Percentiles rank a stretch among this genome's conserved stretches.
phyloP scores from a whole-genome alignment of 2,113 vertebrate genomes.

The Sylvietta virens region DNA sequence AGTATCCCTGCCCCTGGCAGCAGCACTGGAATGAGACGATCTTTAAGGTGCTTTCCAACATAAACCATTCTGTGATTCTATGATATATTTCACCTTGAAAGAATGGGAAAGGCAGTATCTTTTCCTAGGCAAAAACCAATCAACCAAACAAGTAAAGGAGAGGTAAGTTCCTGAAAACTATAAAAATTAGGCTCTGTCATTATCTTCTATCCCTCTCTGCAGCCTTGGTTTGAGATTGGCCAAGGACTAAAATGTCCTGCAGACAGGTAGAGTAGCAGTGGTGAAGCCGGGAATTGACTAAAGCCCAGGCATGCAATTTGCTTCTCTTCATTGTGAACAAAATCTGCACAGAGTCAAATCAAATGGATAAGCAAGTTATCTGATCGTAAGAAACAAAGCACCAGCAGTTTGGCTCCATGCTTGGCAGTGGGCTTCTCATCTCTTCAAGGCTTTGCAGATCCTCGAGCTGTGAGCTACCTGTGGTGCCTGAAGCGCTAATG shows the following conservation, averaged over 20 bases:
- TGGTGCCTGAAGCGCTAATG: neutral
- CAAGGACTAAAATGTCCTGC: neutral
- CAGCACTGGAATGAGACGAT: neutral
- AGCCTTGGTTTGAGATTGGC: neutral
- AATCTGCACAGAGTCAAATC: conserved; percentile 18
- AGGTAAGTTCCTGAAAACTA: neutral
- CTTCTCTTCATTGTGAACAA: conserved; percentile 40
- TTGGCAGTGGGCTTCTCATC: neutral
- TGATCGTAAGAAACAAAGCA: neutral
- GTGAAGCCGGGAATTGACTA: neutral
- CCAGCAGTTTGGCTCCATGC: neutral
- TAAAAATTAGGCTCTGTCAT: neutral
- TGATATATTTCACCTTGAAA: neutral
- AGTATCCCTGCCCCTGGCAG: neutral
- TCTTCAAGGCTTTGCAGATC: neutral
- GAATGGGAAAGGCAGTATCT: neutral
- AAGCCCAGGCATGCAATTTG: neutral
- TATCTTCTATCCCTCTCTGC: neutral
- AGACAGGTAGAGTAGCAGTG: neutral
- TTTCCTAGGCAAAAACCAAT: neutral
- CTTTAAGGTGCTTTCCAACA: neutral
- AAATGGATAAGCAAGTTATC: conserved; percentile 7
- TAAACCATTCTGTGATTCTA: neutral
- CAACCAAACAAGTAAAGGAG: neutral
- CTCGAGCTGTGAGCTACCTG: neutral